Base-by-base conservation (phyloP, 2,113 vertebrate species). In the Poeciliopsis prolifica region DNA sequence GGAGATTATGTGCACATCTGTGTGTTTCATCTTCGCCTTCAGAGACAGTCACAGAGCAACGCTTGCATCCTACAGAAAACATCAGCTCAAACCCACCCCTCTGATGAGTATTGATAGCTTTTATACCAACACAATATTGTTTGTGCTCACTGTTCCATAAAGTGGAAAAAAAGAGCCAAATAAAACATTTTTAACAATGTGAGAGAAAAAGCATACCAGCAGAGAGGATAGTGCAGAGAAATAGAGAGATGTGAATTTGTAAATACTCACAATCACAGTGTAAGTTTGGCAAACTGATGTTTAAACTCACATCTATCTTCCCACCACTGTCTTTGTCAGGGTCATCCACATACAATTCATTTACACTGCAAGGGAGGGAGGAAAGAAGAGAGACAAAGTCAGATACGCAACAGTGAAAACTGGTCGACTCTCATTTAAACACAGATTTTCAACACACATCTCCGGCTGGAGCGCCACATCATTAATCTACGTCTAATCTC, bases 261-360 rank as follows among this genome's bases (percentile, higher is more conserved):
- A 72, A 77, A 92, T 95, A 98, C 97, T 99, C 94, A 99, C 98
- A 83, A 95, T 99, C 98, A 89, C 98, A 99, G 90, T 98, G 95
- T 87, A 99, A 94, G 93, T 97, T 97, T 93, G 98, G 98, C 92
- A 99, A 95, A 93, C 96, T 99, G 96, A 99, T 95, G 95, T 99
- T 99, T 93, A 99, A 94, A 93, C 93, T 98, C 94, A 99, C 98
- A 83, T 99, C 98, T 92, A 99, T 99, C 95, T 99, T 99, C 88
- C 98, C 98, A 81, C 97, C 97, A 73, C 97, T 99, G 93, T 98
- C 95, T 93, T 98, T 99, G 95, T 99, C 98, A 3, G 98, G 98
- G 90, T 99, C 97, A 89, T 99, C 98, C 79, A 99, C 98, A 7
- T 99, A 99, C 10, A 99, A 95, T 89, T 99, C 98, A 58, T 99